These are phyloP conservation scores for Sinhomidia bicolor DNA, from an alignment of 2,888 invertebrate species.

Conservation along the genomic window DNA sequence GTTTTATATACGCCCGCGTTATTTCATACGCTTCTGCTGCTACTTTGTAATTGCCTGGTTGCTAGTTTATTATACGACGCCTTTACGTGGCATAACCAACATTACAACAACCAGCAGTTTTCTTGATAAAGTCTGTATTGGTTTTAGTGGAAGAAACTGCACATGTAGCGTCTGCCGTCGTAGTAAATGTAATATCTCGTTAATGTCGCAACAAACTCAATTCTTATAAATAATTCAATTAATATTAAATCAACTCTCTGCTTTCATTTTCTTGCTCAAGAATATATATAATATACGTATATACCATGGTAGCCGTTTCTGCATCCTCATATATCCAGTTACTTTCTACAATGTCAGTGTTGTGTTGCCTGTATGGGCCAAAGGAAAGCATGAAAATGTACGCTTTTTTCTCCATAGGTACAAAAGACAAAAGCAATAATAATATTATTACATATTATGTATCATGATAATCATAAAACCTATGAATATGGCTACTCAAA, in stretches of 20 bases:
- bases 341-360: not conserved
- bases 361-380: no score
- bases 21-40: not conserved
- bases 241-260: constrained; percentile 50
- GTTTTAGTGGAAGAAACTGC: not conserved
- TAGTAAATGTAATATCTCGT: constrained; percentile 7
- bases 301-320: no score
- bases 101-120: not conserved
- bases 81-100: not conserved
- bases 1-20: not conserved
- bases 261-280: constrained; percentile 33
- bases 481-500: no score
- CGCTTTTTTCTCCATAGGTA: no score
- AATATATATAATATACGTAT: no score
- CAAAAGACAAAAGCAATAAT: not conserved
- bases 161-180: no score
- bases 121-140: not conserved
- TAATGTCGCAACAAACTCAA: constrained; percentile 31
- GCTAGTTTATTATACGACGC: not conserved
- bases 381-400: no score
- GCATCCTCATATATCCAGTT: not conserved
- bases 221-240: constrained; percentile 60
- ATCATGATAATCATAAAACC: not conserved
- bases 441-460: not conserved
- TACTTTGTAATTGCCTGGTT: not conserved